phyloP scores from a whole-genome alignment of 2,113 vertebrate genomes.

The Halichoerus grypus region DNA sequence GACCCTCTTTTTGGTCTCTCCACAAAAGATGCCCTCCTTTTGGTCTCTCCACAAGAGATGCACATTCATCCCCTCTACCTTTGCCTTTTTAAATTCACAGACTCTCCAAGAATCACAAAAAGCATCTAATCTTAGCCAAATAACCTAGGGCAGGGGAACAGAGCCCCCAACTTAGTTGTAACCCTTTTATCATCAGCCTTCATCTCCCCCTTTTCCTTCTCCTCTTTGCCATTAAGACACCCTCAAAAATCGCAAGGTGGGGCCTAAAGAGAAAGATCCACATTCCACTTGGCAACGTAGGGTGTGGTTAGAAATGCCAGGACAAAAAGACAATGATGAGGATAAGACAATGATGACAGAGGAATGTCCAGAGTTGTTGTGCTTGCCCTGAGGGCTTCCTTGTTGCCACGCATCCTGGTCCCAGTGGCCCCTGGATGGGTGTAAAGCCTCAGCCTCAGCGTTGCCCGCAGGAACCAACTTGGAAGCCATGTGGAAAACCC shows the following conservation, averaged over 20 bases:
- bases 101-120: constrained; percentile 11
- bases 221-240: neutral
- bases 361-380: constrained; percentile 39
- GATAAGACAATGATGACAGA: neutral
- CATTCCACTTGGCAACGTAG: neutral
- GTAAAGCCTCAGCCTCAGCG: neutral
- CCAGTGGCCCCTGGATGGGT: neutral
- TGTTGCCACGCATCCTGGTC: neutral
- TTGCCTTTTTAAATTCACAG: constrained; percentile 64
- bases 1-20: constrained; percentile 10
- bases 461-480: neutral
- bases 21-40: neutral
- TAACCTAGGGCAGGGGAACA: neutral
- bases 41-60: constrained; percentile 6
- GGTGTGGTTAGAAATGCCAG: neutral
- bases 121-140: neutral
- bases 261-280: neutral
- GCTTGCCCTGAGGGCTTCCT: constrained; percentile 12
- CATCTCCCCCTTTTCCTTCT: neutral
- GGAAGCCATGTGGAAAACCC: neutral
- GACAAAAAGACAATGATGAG: neutral
- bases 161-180: neutral
- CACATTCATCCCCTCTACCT: neutral
- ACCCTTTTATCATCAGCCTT: neutral
- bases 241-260: neutral